These are phyloP conservation scores for Hermaeophaga mercurialis DNA, from an alignment of 2,888 invertebrate species.

Conservation along the genomic window DNA sequence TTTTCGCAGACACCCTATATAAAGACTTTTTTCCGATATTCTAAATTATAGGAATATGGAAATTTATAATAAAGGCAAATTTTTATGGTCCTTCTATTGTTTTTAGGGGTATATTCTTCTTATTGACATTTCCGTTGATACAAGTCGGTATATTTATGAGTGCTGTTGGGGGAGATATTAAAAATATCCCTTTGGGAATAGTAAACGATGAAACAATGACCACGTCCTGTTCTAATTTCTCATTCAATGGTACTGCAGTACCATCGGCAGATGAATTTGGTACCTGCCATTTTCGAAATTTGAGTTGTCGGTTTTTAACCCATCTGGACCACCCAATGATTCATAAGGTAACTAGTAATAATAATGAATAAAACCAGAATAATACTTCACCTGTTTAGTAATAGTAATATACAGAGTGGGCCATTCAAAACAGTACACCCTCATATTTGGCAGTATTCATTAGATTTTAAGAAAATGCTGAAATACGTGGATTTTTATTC, in stretches of 20 bases:
- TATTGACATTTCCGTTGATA: slow-evolving; percentile 79
- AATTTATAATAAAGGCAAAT: background rate
- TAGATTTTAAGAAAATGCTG: too few relatives aligned
- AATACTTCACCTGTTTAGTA: too few relatives aligned
- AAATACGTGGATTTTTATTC: too few relatives aligned
- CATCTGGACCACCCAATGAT: slow-evolving; percentile 65
- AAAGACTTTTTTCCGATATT: too few relatives aligned
- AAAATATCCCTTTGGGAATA: slow-evolving; percentile 73
- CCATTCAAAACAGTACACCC: too few relatives aligned
- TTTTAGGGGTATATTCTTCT: slow-evolving; percentile 80
- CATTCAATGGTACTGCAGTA: slow-evolving; percentile 35
- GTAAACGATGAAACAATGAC: slow-evolving; percentile 74
- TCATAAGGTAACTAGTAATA: slow-evolving; percentile 35
- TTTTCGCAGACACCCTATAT: too few relatives aligned
- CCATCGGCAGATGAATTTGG: slow-evolving; percentile 32
- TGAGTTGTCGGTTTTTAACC: slow-evolving; percentile 68
- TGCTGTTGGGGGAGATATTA: slow-evolving; percentile 79
- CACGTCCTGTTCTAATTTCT: slow-evolving; percentile 48
- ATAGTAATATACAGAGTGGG: too few relatives aligned
- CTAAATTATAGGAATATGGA: background rate
- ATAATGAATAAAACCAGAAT: too few relatives aligned
- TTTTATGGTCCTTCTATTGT: slow-evolving; percentile 13
- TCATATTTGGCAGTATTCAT: too few relatives aligned
- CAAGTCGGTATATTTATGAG: slow-evolving; percentile 81
- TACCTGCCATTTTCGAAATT: slow-evolving; percentile 61